Evolutionary conservation across 2,113 vertebrate species (phyloP), one percentile per base, ranked within the genome.

Genomic region (Stigmatopora nigra): DNA sequence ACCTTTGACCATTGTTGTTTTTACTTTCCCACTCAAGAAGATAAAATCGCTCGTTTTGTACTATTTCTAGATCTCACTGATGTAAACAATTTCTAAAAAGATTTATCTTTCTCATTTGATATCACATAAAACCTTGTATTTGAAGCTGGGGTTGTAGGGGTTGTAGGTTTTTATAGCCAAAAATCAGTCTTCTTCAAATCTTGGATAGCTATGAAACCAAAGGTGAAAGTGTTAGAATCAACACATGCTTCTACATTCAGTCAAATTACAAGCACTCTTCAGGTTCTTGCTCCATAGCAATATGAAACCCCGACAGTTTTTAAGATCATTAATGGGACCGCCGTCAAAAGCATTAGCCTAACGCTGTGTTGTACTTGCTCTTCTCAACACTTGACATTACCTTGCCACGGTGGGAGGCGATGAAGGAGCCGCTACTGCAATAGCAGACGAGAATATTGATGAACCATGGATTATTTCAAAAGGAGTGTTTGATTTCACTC

Each of bases 321-420:
- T 19, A 19, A 31, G 41, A 45, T 22, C 20, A 13, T 45, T 7
- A 45, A 20, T 38, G 14, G 58, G 41, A 19, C 5, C 14, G 7
- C 3, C 7, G 19, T 45, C 19, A 45, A 45, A 61, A 61, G 19
- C 19, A 14, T 44, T 44, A 20, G 19, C 38, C 19, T 7, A 61
- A 44, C 58, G 14, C n/a, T 13, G 12, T 41, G n/a, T 4, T 36
- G 19, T 12, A 31, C 13, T 31, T 31, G 0, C n/a, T 31, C 68
- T 73, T 64, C 68, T 82, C 76, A 86, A 80, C 25, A 31, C 53
- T 63, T 65, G 46, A 60, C 57, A 67, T 68, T 68, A 45, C 67
- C 71, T 80, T 44, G 46, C 47, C 52, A 55, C 22, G 6, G 63
- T 58, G 35, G 64, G 31, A 64, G 69, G 31, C 49, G 31, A 47